Evolutionary conservation across 2,888 invertebrate species (phyloP), one percentile per base, ranked within the genome.

Genomic region (Anorthoa munda): DNA sequence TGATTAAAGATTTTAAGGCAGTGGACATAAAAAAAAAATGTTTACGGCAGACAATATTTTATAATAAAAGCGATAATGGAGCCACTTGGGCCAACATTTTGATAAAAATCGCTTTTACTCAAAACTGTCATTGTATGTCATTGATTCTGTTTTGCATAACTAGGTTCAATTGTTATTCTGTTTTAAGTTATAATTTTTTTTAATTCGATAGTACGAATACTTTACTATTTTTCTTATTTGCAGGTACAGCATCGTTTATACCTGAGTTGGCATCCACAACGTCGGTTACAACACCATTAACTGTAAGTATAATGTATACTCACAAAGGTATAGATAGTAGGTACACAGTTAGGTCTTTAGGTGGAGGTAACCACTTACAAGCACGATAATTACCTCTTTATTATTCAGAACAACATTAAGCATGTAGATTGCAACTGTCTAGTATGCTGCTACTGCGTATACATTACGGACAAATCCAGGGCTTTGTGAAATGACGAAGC

Each of bases 401-500:
- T 53, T 61, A 73, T 73, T 61, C 61, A 72, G 60, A 17, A n/a
- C 13, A 13, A 23, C 53, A 61, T 72, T 46, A 61, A 48, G 61
- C 7, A 72, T 73, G 48, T 73, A 73, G 74, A 73, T 73, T 74
- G 26, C 15, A 50, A 23, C 50, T 23, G 17, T 12, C 9, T 31
- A 21, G 13, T 15, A 26, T 15, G 18, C 39, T 50, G 13, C n/a
- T 45, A n/a, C 39, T n/a, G 59, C 2, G 39, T 53, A 13, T 0
- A 31, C 11, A 18, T 58, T 39, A 39, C 39, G 39, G 0, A 39
- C 39, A 39, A 39, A 39, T 39, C 9, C 39, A 9, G 39, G 39
- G 9, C 39, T 39, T 39, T 39, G 39, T 39, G 39, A 9, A 39
- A 39, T 39, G 39, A 39, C 39, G 39, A 39, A 39, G 39, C 39